A percentile compares a stretch with the other conserved stretches of the same genome.
Conservation (phyloP, 2,113 vertebrate species). For the Chaenogobius annularis region DNA sequence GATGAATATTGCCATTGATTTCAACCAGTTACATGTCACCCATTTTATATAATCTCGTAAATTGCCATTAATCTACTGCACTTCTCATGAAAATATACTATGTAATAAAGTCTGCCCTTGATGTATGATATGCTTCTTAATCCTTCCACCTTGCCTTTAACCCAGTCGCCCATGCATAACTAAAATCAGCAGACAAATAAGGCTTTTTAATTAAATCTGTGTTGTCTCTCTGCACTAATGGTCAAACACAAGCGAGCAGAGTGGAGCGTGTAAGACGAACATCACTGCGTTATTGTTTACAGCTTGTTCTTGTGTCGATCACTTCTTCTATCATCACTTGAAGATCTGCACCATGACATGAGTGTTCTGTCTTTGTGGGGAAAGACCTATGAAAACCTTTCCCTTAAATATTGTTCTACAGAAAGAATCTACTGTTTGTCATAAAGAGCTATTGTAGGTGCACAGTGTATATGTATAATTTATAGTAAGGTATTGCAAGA, state of each 20-base stretch:
- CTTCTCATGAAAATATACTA: constrained; percentile 41
- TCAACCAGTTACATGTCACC: too few species aligned
- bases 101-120: constrained; percentile 53
- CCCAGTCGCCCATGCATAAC: constrained; percentile 37
- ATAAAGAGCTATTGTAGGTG: too few species aligned
- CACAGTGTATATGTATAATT: too few species aligned
- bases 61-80: constrained; percentile 33
- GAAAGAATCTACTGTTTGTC: too few species aligned
- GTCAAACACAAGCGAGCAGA: constrained; percentile 31
- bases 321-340: constrained; percentile 33
- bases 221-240: constrained; percentile 48
- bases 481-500: too few species aligned
- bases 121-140: constrained; percentile 22
- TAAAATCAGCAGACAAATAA: constrained; percentile 52
- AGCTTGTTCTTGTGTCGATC: constrained; percentile 3
- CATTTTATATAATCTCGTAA: background rate
- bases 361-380: too few species aligned
- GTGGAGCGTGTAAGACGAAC: constrained; percentile 41
- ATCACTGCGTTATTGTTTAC: constrained; percentile 30
- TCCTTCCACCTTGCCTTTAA: constrained; percentile 36
- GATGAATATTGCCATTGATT: too few species aligned
- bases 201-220: constrained; percentile 57
- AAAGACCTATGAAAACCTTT: too few species aligned
- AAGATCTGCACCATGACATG: too few species aligned
- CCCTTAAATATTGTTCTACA: too few species aligned